phyloP scores from a whole-genome alignment of 2,113 vertebrate genomes.

The Coturnix japonica region DNA sequence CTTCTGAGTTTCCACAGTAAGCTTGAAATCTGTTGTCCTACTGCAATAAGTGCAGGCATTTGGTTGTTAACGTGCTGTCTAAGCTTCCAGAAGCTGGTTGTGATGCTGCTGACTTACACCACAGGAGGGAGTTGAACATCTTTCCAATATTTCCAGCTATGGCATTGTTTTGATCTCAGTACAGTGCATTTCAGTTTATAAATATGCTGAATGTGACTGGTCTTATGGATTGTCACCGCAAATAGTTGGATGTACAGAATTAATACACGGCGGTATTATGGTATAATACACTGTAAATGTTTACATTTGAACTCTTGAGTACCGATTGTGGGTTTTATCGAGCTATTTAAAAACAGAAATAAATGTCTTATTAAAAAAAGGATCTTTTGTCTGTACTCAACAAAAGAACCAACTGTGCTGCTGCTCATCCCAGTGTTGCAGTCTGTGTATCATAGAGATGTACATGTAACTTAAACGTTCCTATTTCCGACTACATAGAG shows the following conservation, averaged over 20 bases:
- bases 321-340: constrained; percentile 31
- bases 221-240: constrained; percentile 10
- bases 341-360: constrained; percentile 56
- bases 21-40: background rate
- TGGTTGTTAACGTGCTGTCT: background rate
- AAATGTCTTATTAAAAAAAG: constrained; percentile 1
- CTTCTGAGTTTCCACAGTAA: background rate
- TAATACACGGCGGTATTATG: background rate
- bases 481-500: background rate
- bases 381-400: background rate
- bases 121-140: constrained; percentile 71
- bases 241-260: background rate
- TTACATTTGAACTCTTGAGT: constrained; percentile 51
- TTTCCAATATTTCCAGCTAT: background rate
- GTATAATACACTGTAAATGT: constrained; percentile 4
- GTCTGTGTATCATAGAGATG: background rate
- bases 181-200: background rate
- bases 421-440: background rate
- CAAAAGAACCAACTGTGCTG: background rate
- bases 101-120: constrained; percentile 27
- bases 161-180: background rate
- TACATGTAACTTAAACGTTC: background rate
- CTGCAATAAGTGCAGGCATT: background rate
- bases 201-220: background rate
- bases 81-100: background rate